Base-by-base conservation (phyloP, 2,888 invertebrate species). In the Tetragonula carbonaria region DNA sequence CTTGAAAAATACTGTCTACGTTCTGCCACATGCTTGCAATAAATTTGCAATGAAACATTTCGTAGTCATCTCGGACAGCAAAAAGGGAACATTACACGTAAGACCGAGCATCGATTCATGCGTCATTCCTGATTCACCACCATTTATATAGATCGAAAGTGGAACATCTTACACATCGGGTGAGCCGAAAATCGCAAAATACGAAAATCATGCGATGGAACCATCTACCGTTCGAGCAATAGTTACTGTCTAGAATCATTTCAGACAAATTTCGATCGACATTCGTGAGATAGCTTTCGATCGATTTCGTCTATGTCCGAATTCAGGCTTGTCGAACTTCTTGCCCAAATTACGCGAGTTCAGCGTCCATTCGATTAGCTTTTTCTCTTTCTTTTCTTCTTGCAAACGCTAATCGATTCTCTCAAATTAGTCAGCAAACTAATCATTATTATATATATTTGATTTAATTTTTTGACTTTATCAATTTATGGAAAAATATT, bases 21-120 rank as follows among this genome's bases (percentile, higher is more conserved):
- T 14, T n/a, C n/a, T 4, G 13, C 14, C n/a, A 5, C n/a, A n/a
- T n/a, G 14, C 14, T 5, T 0, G 13, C 57, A 0, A 57, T 13
- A 13, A 18, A 21, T 14, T 5, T 2, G 5, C 57, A 14, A 14
- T 23, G 14, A 14, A 21, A 59, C 11, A 23, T 14, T 59, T 23
- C 0, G 28, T 28, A 14, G n/a, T n/a, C n/a, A n/a, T 6, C 57
- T 14, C n/a, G 5, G 2, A 11, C 2, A 6, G n/a, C n/a, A 5
- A 14, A 14, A 59, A n/a, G 23, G 13, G 2, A 13, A 59, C 57
- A n/a, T 59, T 6, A 14, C 57, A 5, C 13, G 57, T n/a, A 21
- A 5, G 57, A n/a, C 14, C 57, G 57, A 14, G 57, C 57, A n/a
- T 59, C 0, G 57, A 57, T n/a, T 57, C 57, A n/a, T n/a, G n/a